phyloP scores from a whole-genome alignment of 1,140 invertebrate genomes.

The Grapholita molesta region DNA sequence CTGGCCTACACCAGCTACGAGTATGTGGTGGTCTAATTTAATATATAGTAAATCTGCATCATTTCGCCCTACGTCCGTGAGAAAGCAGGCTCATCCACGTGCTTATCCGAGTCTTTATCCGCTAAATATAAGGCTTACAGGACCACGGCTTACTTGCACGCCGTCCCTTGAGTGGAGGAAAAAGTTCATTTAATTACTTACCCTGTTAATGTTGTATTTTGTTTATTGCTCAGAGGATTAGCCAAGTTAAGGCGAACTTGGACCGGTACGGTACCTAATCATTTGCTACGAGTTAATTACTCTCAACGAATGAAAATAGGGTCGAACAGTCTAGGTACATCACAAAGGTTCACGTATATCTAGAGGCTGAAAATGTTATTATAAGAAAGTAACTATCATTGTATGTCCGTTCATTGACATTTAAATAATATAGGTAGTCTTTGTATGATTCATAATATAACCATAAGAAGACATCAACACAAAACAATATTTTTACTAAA shows the following conservation, averaged over 20 bases:
- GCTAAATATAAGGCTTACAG: background rate
- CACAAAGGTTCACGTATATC: no score
- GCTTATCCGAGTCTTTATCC: background rate
- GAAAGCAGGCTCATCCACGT: background rate
- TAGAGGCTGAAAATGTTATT: no score
- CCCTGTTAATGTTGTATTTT: constrained; percentile 6
- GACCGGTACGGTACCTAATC: background rate
- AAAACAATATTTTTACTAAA: no score
- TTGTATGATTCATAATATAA: no score
- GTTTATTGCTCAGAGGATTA: constrained; percentile 8
- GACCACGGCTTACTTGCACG: background rate
- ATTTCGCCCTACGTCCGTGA: background rate
- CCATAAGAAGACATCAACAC: no score
- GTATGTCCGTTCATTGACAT: no score
- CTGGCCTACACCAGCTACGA: no score
- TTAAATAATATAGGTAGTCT: no score
- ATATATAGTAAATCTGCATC: no score
- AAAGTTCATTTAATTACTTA: constrained; percentile 15
- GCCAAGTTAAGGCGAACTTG: background rate
- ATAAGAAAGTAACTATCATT: no score
- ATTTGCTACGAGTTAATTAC: background rate
- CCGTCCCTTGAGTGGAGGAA: constrained; percentile 9
- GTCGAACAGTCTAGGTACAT: no score
- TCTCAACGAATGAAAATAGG: background rate
- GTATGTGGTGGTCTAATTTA: no score